These are phyloP conservation scores for Phaetusa simplex DNA, from an alignment of 2,113 vertebrate species.

Conservation along the genomic window DNA sequence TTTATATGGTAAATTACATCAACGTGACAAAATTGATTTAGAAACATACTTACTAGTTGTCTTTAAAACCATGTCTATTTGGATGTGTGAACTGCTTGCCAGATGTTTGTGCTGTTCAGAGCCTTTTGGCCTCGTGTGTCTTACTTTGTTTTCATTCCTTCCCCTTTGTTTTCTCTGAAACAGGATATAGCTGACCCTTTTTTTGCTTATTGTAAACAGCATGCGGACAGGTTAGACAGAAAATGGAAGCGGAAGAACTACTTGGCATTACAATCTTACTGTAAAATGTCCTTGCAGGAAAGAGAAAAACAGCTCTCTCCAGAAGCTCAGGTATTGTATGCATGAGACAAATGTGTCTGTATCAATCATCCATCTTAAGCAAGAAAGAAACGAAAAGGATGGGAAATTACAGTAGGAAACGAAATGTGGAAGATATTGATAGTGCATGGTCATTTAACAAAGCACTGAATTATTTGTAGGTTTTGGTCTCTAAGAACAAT, in stretches of 20 bases:
- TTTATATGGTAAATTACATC: not conserved
- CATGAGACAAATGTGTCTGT: not conserved
- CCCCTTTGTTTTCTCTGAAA: conserved; percentile 20
- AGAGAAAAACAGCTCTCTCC: conserved; percentile 94
- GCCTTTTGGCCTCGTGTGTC: not conserved
- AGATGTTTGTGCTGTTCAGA: conserved; percentile 1
- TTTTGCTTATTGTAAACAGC: conserved; percentile 99
- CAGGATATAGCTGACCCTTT: conserved; percentile 99
- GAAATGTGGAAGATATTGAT: not conserved
- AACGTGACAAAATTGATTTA: not conserved
- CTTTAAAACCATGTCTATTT: not conserved
- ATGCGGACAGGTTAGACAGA: conserved; percentile 97
- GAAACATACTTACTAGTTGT: not conserved
- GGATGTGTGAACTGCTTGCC: not conserved
- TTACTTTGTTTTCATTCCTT: conserved; percentile 9
- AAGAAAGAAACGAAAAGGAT: not conserved
- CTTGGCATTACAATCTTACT: conserved; percentile 98
- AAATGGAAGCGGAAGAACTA: conserved; percentile 99
- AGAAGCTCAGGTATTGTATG: conserved; percentile 90
- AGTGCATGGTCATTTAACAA: not conserved
- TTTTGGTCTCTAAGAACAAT: not conserved
- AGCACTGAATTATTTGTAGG: not conserved
- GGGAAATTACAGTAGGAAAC: not conserved
- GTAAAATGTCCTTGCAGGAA: conserved; percentile 95
- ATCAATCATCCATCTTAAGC: not conserved